A percentile compares a stretch with the other conserved stretches of the same genome.
These are phyloP conservation scores for Gadopsis bispinosus DNA, from an alignment of 2,797 vertebrate species.

Conservation along the genomic window DNA sequence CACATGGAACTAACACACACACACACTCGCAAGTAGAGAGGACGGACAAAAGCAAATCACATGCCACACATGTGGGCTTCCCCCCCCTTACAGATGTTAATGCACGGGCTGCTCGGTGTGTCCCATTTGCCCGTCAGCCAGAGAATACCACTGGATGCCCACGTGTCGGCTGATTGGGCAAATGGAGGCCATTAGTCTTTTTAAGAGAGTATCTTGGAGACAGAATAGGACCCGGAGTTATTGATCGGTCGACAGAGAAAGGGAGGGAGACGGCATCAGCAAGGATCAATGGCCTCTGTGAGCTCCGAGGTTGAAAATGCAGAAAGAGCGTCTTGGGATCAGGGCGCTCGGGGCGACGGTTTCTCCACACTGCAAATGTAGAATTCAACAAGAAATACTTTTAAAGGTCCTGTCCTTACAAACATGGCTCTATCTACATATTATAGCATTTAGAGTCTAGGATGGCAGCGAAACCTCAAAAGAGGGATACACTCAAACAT, in stretches of 20 bases:
- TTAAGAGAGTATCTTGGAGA: constrained; percentile 43
- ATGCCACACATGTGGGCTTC: background rate
- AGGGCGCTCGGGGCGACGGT: constrained; percentile 7
- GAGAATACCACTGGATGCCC: constrained; percentile 41
- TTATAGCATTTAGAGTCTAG: background rate
- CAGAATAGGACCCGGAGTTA: constrained; percentile 57
- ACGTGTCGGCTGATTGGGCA: constrained; percentile 57
- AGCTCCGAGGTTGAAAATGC: constrained; percentile 55
- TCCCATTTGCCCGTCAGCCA: constrained; percentile 36
- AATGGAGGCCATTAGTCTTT: constrained; percentile 69
- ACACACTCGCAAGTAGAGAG: constrained; percentile 38
- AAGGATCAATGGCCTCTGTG: constrained; percentile 57
- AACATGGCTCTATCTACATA: background rate
- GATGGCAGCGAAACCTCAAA: background rate
- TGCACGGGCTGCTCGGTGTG: constrained; percentile 24
- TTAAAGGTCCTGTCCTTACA: background rate
- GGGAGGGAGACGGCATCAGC: constrained; percentile 50
- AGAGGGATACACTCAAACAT: background rate
- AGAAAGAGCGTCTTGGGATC: constrained; percentile 20
- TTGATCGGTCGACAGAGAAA: constrained; percentile 61
- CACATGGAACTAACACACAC: constrained; percentile 7
- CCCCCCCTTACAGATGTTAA: constrained; percentile 4
- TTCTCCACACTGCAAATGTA: background rate
- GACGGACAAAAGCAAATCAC: constrained; percentile 6
- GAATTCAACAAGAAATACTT: background rate